phyloP scores from a whole-genome alignment of 2,888 invertebrate species.

The Eudemis profundana region DNA sequence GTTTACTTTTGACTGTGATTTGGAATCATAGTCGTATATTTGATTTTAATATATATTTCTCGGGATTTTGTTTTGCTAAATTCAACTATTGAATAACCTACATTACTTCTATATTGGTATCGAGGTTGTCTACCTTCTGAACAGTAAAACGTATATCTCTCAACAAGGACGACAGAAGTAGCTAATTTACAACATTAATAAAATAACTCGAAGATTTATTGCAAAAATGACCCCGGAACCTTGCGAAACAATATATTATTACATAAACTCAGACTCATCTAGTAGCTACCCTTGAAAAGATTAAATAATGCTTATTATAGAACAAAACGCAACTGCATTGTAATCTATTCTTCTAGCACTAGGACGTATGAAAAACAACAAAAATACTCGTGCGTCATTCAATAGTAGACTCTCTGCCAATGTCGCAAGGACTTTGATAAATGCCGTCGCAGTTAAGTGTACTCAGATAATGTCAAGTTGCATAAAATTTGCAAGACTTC shows the following conservation, averaged over 20 bases:
- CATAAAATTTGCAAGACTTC: constrained; percentile 39
- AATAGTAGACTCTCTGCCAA: background rate
- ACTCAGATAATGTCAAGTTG: constrained; percentile 32
- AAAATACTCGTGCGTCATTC: background rate
- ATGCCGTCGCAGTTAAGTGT: background rate
- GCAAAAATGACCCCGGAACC: constrained; percentile 21
- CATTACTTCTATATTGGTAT: too few relatives aligned
- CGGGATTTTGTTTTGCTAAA: too few relatives aligned
- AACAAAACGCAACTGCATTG: constrained; percentile 17
- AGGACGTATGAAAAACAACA: background rate
- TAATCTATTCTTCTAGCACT: background rate
- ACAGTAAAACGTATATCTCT: background rate
- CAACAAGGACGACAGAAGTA: background rate
- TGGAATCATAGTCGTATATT: too few relatives aligned
- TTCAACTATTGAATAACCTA: too few relatives aligned
- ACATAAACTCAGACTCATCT: background rate
- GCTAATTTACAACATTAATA: background rate
- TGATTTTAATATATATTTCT: too few relatives aligned
- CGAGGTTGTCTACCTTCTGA: too few relatives aligned
- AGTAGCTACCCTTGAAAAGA: constrained; percentile 18
- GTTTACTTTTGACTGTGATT: too few relatives aligned
- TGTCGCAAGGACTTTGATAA: background rate
- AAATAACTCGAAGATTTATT: background rate
- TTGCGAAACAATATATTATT: constrained; percentile 20
- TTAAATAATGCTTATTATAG: constrained; percentile 25